Evolutionary conservation across 2,113 vertebrate genomes (phyloP), one percentile per base, ranked within the genome.

Genomic region (Lamprologus sp.): DNA sequence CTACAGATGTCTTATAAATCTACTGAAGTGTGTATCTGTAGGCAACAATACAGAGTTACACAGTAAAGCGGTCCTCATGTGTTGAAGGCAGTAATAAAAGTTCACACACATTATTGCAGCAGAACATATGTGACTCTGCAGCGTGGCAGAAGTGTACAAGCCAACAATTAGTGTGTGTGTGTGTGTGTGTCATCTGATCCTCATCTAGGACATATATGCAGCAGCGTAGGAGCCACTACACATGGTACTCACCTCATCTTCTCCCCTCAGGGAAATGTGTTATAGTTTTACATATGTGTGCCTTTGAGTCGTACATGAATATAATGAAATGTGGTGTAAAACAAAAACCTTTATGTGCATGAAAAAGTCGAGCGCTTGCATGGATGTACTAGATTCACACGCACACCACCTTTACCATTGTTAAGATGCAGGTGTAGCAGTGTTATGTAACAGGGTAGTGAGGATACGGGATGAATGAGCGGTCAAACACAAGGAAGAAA

Each of bases 401-500:
- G 11, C 56, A 26, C 63, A 21, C 35, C 75, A 51, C 53, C 23
- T 47, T n/a, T 17, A 40, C 21, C 7, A 9, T 84, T 81, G 91
- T 87, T 70, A 21, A 60, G 83, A 49, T 84, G 68, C 86, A 90
- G 90, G 85, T 94, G 90, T 87, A 84, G 86, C 23, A 53, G 82
- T 88, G 90, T 93, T 91, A 86, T 87, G 56, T 91, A 93, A 92
- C 89, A 7, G 37, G 13, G 49, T 81, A 83, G 88, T 91, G 83
- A 89, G 81, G 88, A 35, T 82, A 73, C 79, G 26, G 81, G 65
- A 90, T 23, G 83, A 87, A 68, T 90, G 87, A 89, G 70, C 19
- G 86, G 88, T 33, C 90, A 91, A 28, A 83, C 89, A 83, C 63
- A 85, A 85, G 81, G 79, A 82, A 93, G 84, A 89, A 86, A 91